Evolutionary conservation across 2,797 vertebrate genomes (phyloP).

Genomic region (Myotis vivesi): DNA sequence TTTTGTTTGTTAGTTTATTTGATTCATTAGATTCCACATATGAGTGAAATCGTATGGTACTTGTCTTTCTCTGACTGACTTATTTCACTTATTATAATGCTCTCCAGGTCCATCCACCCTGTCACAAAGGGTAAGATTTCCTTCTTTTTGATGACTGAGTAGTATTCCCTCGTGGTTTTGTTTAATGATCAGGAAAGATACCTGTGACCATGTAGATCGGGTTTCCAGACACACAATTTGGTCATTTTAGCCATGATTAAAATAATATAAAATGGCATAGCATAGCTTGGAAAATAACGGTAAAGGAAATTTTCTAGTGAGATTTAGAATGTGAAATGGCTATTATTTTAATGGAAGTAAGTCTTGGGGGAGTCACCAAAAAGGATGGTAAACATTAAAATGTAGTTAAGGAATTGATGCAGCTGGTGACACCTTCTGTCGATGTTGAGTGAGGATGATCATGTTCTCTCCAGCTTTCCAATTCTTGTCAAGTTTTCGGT

Average conservation of each 20-base stretch:
- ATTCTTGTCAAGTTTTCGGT: not conserved
- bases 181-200: not conserved
- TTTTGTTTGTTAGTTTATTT: not conserved
- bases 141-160: not conserved
- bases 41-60: not conserved
- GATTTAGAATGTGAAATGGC: not conserved
- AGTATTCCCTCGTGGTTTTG: not conserved
- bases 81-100: not conserved
- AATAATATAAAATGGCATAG: not conserved
- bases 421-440: not conserved
- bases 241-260: not conserved
- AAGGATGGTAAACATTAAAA: not conserved
- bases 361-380: not conserved
- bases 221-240: not conserved
- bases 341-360: not conserved
- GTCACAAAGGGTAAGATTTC: not conserved
- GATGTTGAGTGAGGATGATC: not conserved
- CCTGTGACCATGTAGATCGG: not conserved
- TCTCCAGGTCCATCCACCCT: not conserved
- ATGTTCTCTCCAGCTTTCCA: not conserved
- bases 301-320: not conserved
- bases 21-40: not conserved
- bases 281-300: not conserved
- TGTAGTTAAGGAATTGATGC: not conserved
- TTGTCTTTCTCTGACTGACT: not conserved